These are phyloP conservation scores for Pycnonotus jocosus DNA, from an alignment of 2,113 vertebrate species.

Conservation along the genomic window DNA sequence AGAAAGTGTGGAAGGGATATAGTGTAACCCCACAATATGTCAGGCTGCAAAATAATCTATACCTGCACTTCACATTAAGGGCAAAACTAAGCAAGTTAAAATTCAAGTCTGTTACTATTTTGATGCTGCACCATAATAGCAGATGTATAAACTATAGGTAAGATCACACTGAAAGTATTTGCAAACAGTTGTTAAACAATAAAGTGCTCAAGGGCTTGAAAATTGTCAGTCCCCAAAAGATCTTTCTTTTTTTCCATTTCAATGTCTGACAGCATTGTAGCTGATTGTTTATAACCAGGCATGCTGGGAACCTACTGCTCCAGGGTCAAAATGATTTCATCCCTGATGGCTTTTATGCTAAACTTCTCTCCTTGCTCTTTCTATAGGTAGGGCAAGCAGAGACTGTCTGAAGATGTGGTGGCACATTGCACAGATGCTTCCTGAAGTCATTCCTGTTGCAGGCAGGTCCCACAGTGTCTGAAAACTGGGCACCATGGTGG, in stretches of 20 bases:
- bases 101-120: background rate
- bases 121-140: background rate
- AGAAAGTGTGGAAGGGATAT: background rate
- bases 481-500: rapidly evolving
- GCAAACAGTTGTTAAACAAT: background rate
- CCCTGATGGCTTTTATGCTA: background rate
- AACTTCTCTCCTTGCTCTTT: background rate
- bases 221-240: background rate
- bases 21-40: background rate
- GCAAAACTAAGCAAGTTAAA: background rate
- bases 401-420: background rate
- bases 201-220: background rate
- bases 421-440: background rate
- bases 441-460: rapidly evolving
- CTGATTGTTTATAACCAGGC: background rate
- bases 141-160: background rate
- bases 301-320: background rate
- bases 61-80: background rate
- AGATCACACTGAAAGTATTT: background rate
- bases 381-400: rapidly evolving
- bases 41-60: background rate
- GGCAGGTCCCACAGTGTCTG: too few species aligned
- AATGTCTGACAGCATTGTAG: background rate
- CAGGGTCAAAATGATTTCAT: background rate
- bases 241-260: background rate